Percentiles rank a stretch among this genome's conserved stretches.
Conservation (phyloP, 1,140 invertebrate species). For the Atta texana region DNA sequence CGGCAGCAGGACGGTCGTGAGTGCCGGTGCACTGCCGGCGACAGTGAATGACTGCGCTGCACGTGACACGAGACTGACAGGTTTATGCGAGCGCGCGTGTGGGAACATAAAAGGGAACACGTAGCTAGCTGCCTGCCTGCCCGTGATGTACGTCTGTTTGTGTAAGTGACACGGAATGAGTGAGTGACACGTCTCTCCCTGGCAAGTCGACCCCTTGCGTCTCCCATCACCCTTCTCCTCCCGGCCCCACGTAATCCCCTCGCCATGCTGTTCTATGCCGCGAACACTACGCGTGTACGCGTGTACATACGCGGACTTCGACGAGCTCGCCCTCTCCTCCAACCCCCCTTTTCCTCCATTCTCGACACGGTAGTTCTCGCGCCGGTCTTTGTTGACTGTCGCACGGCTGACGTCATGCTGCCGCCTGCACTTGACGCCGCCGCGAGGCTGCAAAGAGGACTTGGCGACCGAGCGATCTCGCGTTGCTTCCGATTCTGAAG, state of each 20-base stretch:
- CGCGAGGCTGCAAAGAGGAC: slow-evolving; percentile 69
- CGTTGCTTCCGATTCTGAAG: slow-evolving; percentile 50
- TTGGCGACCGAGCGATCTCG: slow-evolving; percentile 47
- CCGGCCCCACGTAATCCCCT: slow-evolving; percentile 32
- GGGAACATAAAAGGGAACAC: slow-evolving; percentile 86
- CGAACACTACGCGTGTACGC: background rate
- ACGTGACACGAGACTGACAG: slow-evolving; percentile 86
- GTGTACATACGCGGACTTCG: slow-evolving; percentile 37
- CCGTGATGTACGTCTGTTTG: slow-evolving; percentile 86
- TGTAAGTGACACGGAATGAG: slow-evolving; percentile 85
- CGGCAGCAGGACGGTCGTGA: slow-evolving; percentile 76
- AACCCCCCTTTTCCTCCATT: slow-evolving; percentile 56
- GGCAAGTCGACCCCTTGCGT: slow-evolving; percentile 64
- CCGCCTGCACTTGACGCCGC: slow-evolving; percentile 81
- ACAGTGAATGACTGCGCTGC: slow-evolving; percentile 86
- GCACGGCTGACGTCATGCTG: slow-evolving; percentile 77
- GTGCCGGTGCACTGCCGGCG: slow-evolving; percentile 82
- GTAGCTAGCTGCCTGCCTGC: slow-evolving; percentile 81
- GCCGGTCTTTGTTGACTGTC: slow-evolving; percentile 79
- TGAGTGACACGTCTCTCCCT: slow-evolving; percentile 83
- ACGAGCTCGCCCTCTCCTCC: slow-evolving; percentile 61
- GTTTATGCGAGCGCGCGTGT: slow-evolving; percentile 85
- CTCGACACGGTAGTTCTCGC: slow-evolving; percentile 60
- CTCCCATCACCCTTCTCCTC: background rate
- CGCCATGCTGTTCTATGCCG: slow-evolving; percentile 1